A percentile compares a stretch with the other conserved stretches of the same genome.
phyloP scores from a whole-genome alignment of 2,113 vertebrate species.

The Trogon melanurus region DNA sequence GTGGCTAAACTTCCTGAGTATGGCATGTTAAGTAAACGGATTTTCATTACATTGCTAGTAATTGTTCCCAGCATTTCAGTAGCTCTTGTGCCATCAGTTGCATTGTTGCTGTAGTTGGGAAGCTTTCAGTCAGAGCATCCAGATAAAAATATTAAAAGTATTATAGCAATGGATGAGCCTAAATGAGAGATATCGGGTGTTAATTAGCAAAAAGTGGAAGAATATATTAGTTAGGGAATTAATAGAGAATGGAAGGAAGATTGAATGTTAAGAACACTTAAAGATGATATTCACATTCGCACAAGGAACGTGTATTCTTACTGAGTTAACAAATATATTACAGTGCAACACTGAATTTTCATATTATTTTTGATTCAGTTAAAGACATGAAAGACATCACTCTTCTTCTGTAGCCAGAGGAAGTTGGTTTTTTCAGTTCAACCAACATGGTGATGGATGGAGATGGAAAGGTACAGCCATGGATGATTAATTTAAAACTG shows the following conservation, averaged over 20 bases:
- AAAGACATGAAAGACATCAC: background rate
- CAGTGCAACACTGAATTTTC: background rate
- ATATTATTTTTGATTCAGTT: background rate
- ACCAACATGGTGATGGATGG: background rate
- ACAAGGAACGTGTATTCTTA: background rate
- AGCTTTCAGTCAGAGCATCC: background rate
- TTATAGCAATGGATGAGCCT: background rate
- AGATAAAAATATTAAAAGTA: background rate
- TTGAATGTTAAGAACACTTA: background rate
- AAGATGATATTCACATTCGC: background rate
- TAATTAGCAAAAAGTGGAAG: background rate
- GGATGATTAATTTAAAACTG: background rate
- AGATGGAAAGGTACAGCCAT: background rate
- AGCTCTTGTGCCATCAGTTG: background rate
- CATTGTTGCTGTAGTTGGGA: background rate
- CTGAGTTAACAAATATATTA: background rate
- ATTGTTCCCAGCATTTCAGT: background rate
- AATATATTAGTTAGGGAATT: background rate
- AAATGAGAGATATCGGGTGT: background rate
- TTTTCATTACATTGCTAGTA: background rate
- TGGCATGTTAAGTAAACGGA: background rate
- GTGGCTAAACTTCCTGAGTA: background rate
- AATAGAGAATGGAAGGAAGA: background rate
- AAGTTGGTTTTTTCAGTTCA: background rate
- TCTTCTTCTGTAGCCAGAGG: background rate